phyloP scores from a whole-genome alignment of 2,888 invertebrate species.

The Calliphora vomitoria region DNA sequence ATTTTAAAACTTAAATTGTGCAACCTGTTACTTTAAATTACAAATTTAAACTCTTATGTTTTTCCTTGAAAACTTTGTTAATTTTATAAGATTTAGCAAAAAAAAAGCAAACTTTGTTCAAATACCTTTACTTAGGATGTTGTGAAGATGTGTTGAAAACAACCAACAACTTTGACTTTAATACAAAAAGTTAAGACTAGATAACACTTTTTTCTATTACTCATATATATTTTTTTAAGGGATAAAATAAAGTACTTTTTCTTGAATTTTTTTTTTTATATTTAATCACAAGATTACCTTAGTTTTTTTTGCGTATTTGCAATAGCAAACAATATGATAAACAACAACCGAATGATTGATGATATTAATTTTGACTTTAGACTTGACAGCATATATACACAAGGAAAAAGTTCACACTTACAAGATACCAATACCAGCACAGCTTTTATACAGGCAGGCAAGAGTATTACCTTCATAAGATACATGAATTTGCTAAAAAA shows the following conservation, averaged over 20 bases:
- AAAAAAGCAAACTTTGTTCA: background rate
- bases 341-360: constrained; percentile 54
- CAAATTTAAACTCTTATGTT: no score
- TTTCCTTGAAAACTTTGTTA: no score
- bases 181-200: constrained; percentile 17
- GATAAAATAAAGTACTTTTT: background rate
- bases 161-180: background rate
- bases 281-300: background rate
- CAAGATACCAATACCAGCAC: no score
- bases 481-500: background rate
- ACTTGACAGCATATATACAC: constrained; percentile 36
- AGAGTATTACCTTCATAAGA: no score
- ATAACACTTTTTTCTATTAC: constrained; percentile 17
- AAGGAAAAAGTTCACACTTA: background rate
- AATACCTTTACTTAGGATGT: background rate
- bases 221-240: background rate
- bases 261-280: background rate
- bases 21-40: background rate
- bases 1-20: background rate
- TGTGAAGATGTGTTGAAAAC: background rate
- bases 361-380: constrained; percentile 58
- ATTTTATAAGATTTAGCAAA: no score
- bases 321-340: background rate
- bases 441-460: background rate
- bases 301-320: background rate